Evolutionary conservation across 2,797 vertebrate species (phyloP).

Genomic region (Rallus crepitans): DNA sequence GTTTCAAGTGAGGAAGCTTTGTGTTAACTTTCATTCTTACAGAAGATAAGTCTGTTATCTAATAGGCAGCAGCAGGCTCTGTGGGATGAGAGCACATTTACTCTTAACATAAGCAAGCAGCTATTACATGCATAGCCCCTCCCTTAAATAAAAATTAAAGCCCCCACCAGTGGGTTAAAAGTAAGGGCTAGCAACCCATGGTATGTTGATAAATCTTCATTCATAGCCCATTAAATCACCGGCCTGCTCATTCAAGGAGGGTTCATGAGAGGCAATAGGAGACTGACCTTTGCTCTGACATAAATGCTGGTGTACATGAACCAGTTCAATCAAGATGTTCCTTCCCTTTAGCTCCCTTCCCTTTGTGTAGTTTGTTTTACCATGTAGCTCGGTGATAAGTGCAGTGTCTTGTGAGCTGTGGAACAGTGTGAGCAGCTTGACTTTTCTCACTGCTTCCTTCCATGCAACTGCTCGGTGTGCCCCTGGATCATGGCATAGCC

Average conservation of each 20-base stretch:
- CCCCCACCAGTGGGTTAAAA: background rate
- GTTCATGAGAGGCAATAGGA: background rate
- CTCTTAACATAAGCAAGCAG: background rate
- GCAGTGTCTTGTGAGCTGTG: fast-evolving
- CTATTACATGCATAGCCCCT: background rate
- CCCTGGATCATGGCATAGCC: fast-evolving
- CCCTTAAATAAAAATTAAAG: background rate
- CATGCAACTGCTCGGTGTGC: fast-evolving
- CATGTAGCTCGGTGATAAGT: fast-evolving
- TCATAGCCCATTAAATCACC: background rate
- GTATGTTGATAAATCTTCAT: background rate
- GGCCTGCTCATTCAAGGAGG: background rate
- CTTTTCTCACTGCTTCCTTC: background rate
- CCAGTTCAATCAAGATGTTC: background rate
- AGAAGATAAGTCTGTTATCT: too few relatives aligned
- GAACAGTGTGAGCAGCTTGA: fast-evolving
- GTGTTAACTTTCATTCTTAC: background rate
- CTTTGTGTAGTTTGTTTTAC: background rate
- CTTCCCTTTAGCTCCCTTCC: background rate
- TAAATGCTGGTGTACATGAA: background rate
- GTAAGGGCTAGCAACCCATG: background rate
- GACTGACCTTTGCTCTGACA: slow-evolving; percentile 22
- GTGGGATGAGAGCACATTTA: background rate
- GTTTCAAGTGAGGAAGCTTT: background rate
- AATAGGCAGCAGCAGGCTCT: too few relatives aligned